Conservation (phyloP, 2,888 invertebrate genomes). For the Dorcus hopei region DNA sequence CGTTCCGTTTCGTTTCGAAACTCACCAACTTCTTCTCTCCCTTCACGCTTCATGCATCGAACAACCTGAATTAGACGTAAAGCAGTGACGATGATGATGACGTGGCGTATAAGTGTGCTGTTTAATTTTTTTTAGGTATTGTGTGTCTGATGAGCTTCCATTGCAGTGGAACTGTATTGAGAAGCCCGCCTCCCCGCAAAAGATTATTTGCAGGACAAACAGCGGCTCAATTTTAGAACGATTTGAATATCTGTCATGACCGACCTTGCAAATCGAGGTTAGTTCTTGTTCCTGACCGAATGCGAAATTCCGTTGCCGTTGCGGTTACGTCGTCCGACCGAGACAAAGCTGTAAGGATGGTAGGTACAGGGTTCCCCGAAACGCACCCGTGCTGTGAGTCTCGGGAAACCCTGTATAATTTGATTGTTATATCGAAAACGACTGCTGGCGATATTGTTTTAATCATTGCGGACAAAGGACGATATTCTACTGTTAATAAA, state of each 20-base stretch:
- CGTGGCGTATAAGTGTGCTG: slow-evolving; percentile 13
- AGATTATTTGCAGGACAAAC: slow-evolving; percentile 28
- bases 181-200: slow-evolving; percentile 29
- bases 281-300: slow-evolving; percentile 6
- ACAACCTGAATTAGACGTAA: no score
- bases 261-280: slow-evolving; percentile 26
- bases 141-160: slow-evolving; percentile 27
- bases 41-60: neutral
- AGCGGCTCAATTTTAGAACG: slow-evolving; percentile 30
- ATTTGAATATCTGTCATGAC: slow-evolving; percentile 32
- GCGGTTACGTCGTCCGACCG: no score
- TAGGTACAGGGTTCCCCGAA: no score
- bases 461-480: no score
- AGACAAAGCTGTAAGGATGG: no score
- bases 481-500: no score
- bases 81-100: neutral
- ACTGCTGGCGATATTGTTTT: no score
- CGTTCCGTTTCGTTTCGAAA: no score
- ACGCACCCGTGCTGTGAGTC: no score
- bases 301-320: no score
- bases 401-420: no score
- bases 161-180: slow-evolving; percentile 28
- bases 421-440: no score
- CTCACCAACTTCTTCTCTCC: neutral
- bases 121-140: slow-evolving; percentile 25